Conservation (phyloP, 2,888 invertebrate genomes). For the Eupsilia transversa region DNA sequence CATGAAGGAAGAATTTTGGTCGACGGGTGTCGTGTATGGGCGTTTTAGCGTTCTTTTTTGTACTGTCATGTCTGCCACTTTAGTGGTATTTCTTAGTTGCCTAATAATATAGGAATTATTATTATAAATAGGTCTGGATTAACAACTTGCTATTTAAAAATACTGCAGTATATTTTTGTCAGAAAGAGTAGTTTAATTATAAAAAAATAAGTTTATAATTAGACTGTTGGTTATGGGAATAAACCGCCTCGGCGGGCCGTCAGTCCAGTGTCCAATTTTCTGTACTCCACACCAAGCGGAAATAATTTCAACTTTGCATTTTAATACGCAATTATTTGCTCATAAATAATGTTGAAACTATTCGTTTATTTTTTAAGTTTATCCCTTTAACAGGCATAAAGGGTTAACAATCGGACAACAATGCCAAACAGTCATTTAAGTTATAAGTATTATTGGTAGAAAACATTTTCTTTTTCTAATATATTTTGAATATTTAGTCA, state of each 20-base stretch:
- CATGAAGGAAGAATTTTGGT: not conserved
- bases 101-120: not conserved
- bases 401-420: no score
- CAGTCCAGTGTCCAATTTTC: slow-evolving; percentile 59
- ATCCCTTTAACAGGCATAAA: no score
- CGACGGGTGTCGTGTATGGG: not conserved
- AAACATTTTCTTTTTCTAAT: no score
- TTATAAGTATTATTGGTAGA: no score
- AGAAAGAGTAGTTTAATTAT: not conserved
- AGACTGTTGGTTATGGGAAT: slow-evolving; percentile 2
- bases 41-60: not conserved
- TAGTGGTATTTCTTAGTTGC: not conserved
- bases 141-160: not conserved
- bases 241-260: slow-evolving; percentile 21
- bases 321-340: slow-evolving; percentile 30
- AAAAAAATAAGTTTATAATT: slow-evolving; percentile 31
- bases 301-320: slow-evolving; percentile 33
- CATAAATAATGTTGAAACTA: not conserved
- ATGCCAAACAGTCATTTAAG: no score
- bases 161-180: not conserved
- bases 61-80: not conserved
- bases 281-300: slow-evolving; percentile 13
- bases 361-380: not conserved
- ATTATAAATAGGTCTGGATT: not conserved
- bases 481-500: no score